These are phyloP conservation scores for Crambe crambe DNA, from an alignment of 37 sponge, comb jelly and placozoan species.

Conservation along the genomic window DNA sequence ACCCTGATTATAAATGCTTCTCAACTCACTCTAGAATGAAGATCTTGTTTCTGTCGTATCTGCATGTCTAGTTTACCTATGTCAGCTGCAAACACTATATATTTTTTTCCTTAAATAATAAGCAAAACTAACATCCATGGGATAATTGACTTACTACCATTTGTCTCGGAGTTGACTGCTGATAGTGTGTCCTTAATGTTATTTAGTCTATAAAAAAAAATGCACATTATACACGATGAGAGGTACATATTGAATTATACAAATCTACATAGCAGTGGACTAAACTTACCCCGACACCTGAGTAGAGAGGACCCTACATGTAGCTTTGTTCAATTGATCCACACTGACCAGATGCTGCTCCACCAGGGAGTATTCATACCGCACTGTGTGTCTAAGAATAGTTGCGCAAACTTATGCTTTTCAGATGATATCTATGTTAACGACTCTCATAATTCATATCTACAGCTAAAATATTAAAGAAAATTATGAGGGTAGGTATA, in stretches of 20 bases:
- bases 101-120: too few species aligned
- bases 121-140: background rate
- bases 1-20: too few species aligned
- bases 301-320: conserved; percentile 32
- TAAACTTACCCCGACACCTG: conserved; percentile 42
- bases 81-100: conserved; percentile 22
- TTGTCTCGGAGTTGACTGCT: conserved; percentile 1
- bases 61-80: conserved; percentile 8
- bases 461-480: too few species aligned
- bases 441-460: too few species aligned
- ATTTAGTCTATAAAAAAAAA: background rate
- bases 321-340: conserved; percentile 33
- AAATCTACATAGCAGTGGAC: background rate
- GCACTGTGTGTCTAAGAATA: conserved; percentile 37
- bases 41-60: background rate
- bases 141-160: conserved; percentile 18
- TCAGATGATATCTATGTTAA: too few species aligned
- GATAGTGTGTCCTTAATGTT: conserved; percentile 14
- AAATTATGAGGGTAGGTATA: too few species aligned
- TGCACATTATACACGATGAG: background rate
- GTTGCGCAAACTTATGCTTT: too few species aligned
- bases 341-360: conserved; percentile 19
- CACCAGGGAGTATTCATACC: conserved; percentile 23
- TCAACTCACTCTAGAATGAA: conserved; percentile 3
- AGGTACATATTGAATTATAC: background rate